Base-by-base conservation (phyloP, 1,140 invertebrate species). In the Chymomyza costata region DNA sequence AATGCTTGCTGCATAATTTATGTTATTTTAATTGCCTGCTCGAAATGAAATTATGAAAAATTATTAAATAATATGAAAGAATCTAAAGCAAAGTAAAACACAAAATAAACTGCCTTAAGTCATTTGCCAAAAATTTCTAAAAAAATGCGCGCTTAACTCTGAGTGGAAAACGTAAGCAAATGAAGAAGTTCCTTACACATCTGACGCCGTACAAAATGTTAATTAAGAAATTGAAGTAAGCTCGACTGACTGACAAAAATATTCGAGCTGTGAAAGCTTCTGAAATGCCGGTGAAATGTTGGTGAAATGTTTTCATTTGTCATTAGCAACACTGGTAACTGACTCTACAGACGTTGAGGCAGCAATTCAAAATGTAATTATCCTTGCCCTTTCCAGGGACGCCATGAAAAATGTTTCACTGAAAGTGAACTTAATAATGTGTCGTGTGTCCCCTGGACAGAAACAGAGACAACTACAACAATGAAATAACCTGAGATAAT, bases 281-380 rank as follows among this genome's bases (percentile, higher is more conserved):
- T 44, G 32, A 44, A 17, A 17, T 32, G 28, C 28, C 30, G 47
- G 41, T 38, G 13, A 66, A 67, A 67, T 78, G 71, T 71, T 66
- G 60, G 62, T 48, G 66, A 78, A 78, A 78, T 80, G 71, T 78
- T 78, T 78, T 71, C 71, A 78, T 78, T 78, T 78, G 66, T 80
- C 69, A 74, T 73, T 54, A 64, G 60, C 69, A 73, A 73, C 78
- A 63, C 58, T n/a, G n/a, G n/a, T n/a, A n/a, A n/a, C n/a, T n/a
- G 63, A 37, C 50, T 51, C 51, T 62, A 55, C 61, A 51, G 50
- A 49, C 52, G 39, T 56, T 55, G 53, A 46, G 61, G 66, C 41
- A 80, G 63, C 71, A 78, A 78, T 78, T 80, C 66, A 78, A 70
- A 78, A 71, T 80, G 71, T 78, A 78, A 78, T 78, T 78, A 78